These are phyloP conservation scores for Bradypus variegatus DNA, from an alignment of 2,797 vertebrate genomes.

Conservation along the genomic window DNA sequence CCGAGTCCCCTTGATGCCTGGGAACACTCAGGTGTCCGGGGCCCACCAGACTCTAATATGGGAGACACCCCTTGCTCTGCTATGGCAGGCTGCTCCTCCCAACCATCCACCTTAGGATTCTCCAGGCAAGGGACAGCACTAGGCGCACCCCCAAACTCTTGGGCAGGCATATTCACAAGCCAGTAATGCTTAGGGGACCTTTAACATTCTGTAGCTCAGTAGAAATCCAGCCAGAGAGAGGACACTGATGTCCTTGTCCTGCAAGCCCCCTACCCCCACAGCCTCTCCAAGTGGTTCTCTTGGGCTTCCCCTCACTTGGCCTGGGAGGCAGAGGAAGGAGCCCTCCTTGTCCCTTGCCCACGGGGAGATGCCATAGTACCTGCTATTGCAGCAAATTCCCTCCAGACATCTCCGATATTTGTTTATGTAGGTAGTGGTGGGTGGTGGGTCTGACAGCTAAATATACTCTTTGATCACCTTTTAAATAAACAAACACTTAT, in stretches of 20 bases:
- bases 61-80: too few relatives aligned
- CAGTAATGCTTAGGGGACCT: not conserved
- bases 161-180: too few relatives aligned
- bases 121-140: not conserved
- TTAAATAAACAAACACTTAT: not conserved
- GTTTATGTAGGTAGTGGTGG: not conserved
- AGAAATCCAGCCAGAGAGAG: not conserved
- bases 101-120: not conserved
- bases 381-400: not conserved
- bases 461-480: not conserved
- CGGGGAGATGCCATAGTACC: not conserved
- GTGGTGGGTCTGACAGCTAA: not conserved
- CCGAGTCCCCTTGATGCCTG: not conserved
- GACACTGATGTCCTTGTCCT: not conserved
- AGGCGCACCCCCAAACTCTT: not conserved
- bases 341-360: not conserved
- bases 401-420: not conserved
- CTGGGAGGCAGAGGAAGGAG: not conserved
- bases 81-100: not conserved
- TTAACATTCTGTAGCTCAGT: not conserved
- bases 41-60: too few relatives aligned
- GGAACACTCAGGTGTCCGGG: not conserved
- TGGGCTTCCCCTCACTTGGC: not conserved
- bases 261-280: not conserved
- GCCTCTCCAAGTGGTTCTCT: not conserved